Evolutionary conservation across 2,797 vertebrate genomes (phyloP), one percentile per base, ranked within the genome.

Genomic region (Babyrousa celebensis): DNA sequence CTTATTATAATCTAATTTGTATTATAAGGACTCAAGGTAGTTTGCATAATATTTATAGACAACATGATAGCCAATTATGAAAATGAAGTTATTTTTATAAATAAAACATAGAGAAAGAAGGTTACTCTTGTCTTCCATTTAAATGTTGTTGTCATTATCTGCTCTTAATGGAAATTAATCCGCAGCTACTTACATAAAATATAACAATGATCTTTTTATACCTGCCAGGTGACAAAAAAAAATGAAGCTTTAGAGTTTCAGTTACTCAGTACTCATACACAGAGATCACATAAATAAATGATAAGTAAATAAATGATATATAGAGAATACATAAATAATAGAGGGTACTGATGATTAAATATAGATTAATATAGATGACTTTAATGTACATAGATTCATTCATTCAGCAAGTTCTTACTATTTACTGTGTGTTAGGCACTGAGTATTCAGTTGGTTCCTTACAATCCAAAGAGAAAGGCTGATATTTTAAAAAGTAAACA

Each of bases 21-120:
- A 95, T 89, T 84, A 77, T 74, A 94, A 96, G 74, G 48, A 90
- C 25, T 94, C 78, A 78, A n/a, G 29, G 21, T 80, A 84, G 11
- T 95, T 97, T 74, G 72, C 91, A 95, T 97, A 96, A 72, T 97
- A 96, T 95, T 98, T 97, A 87, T 29, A 96, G 97, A 97, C 12
- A 97, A 95, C 54, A 91, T 43, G 77, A 96, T 72, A 97, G 0
- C 10, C 58, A 91, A 85, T 96, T 97, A 95, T 89, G 78, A 78
- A 96, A 96, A 96, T 96, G 0, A 62, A 48, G 43, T 11, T 40
- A 86, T 89, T 96, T 86, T 95, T 15, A 23, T 90, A 84, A 97
- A 96, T 40, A 82, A 87, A 95, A 92, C 60, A 58, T 63, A 94
- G n/a, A 67, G 63, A 93, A 89, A 97, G 63, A 94, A 97, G 63